These are phyloP conservation scores for Alitta virens DNA, from an alignment of 2,888 invertebrate genomes.

Conservation along the genomic window DNA sequence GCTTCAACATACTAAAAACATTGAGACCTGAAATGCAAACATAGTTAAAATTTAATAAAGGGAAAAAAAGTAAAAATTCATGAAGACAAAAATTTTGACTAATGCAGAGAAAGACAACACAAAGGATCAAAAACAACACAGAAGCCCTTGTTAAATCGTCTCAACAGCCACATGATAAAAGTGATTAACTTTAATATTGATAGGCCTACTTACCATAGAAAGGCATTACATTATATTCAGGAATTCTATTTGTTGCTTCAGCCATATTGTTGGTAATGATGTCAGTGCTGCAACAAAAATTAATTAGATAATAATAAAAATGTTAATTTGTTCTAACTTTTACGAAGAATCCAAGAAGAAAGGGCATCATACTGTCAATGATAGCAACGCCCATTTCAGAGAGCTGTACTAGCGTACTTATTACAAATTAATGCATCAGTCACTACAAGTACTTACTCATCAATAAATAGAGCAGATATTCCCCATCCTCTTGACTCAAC, in stretches of 20 bases:
- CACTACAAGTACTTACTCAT: conserved; percentile 75
- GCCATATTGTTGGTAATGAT: conserved; percentile 85
- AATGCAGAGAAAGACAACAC: no score
- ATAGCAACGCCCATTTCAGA: no score
- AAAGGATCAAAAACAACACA: no score
- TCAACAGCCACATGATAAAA: no score
- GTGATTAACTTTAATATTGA: no score
- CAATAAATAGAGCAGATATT: conserved; percentile 88
- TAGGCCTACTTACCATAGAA: conserved; percentile 70
- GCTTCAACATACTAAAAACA: conserved; percentile 94
- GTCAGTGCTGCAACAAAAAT: conserved; percentile 68
- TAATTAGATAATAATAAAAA: background rate
- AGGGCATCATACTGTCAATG: no score
- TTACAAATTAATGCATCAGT: no score
- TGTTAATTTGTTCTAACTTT: no score
- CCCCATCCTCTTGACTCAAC: conserved; percentile 90
- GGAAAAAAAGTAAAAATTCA: background rate
- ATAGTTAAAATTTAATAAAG: background rate
- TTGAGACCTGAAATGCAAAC: conserved; percentile 66
- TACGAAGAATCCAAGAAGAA: no score
- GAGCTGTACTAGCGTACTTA: no score
- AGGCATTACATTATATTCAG: conserved; percentile 90
- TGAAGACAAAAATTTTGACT: no score
- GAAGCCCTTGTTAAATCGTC: no score
- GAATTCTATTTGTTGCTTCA: conserved; percentile 73